Percentiles rank a stretch among this genome's conserved stretches.
Evolutionary conservation across 2,888 invertebrate genomes (phyloP).

Genomic region (Clepsis dumicolana): DNA sequence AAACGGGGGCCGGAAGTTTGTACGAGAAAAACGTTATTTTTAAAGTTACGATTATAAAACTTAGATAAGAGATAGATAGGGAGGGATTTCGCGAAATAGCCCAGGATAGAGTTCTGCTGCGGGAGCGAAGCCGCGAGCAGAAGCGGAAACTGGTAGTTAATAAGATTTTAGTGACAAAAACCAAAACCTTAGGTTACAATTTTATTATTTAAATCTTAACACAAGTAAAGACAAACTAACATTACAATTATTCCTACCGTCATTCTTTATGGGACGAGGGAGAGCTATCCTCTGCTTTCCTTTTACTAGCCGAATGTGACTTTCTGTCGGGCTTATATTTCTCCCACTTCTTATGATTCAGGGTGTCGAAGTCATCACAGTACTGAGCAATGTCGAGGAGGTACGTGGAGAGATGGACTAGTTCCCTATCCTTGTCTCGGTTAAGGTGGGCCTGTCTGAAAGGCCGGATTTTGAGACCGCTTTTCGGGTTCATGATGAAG

Average conservation of each 20-base stretch:
- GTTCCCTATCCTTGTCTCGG: conserved; percentile 93
- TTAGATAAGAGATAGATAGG: too few species aligned
- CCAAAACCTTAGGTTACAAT: not conserved
- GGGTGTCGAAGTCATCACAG: conserved; percentile 92
- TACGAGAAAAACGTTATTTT: too few species aligned
- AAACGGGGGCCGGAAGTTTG: too few species aligned
- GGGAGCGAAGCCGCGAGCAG: too few species aligned
- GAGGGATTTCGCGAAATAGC: too few species aligned
- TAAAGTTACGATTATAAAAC: too few species aligned
- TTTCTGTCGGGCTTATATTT: conserved; percentile 87
- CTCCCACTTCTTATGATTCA: conserved; percentile 98
- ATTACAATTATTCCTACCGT: conserved; percentile 53
- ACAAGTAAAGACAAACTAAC: not conserved
- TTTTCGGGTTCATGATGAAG: conserved; percentile 98
- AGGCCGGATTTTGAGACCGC: conserved; percentile 95
- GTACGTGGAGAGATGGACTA: conserved; percentile 93
- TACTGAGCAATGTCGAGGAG: conserved; percentile 92
- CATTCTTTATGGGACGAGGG: conserved; percentile 74
- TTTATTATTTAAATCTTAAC: not conserved
- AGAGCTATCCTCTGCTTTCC: conserved; percentile 79
- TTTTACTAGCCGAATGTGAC: conserved; percentile 70
- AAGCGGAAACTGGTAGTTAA: too few species aligned
- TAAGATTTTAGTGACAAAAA: not conserved
- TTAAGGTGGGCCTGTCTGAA: conserved; percentile 97
- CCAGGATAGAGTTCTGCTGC: too few species aligned